Evolutionary conservation across 2,888 invertebrate genomes (phyloP), one percentile per base, ranked within the genome.

Genomic region (Euclidia mi): DNA sequence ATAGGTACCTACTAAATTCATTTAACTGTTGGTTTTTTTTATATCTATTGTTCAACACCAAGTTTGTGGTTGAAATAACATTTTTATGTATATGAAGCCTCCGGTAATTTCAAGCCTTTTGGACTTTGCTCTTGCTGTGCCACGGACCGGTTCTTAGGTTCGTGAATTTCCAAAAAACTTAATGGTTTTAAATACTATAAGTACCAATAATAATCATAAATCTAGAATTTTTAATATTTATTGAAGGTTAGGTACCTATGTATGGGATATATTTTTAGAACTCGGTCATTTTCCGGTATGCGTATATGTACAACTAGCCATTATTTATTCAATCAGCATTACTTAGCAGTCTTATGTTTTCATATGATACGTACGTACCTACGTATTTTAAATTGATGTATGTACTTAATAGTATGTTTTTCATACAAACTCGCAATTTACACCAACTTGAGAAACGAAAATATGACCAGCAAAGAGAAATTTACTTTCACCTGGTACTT

Each of bases 41-140:
- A 32, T 47, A 44, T 17, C 6, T 11, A 31, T 43, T 2, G 29
- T 28, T 31, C 3, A 17, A n/a, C n/a, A 44, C n/a, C n/a, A 10
- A 3, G 20, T 28, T 18, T 6, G 15, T 20, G 34, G 7, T 44
- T 20, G 17, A 15, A 40, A 34, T 29, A 4, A n/a, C 14, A 31
- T 37, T 20, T 25, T 25, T 25, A 25, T 0, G 20, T 4, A 40
- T 40, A 25, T 40, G 14, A 18, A n/a, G 18, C 35, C 10, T 38
- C 9, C 0, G 15, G 2, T 31, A 52, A 35, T 15, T 45, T 35
- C 18, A 61, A 65, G 57, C 62, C 55, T 73, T 37, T 68, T 71
- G 81, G 76, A 81, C 81, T 81, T 81, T 81, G 81, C 59, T 60
- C 71, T 57, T 49, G 55, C 67, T 50, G 40, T 62, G 64, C 64